Conservation (phyloP, 1,140 invertebrate genomes). For the Varroa destructor region DNA sequence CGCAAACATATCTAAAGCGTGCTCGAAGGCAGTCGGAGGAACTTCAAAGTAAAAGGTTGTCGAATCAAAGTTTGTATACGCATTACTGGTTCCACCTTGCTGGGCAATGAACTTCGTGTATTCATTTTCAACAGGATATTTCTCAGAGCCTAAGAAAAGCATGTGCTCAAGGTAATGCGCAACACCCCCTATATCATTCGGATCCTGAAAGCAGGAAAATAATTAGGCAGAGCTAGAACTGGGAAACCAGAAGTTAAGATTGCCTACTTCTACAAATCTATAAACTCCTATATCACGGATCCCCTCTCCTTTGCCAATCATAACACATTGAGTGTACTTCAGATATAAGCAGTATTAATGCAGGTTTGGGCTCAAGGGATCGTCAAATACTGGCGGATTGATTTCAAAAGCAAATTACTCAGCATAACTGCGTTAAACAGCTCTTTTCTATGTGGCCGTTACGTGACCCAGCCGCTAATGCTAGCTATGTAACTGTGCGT, state of each 20-base stretch:
- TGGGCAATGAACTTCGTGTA: constrained; percentile 41
- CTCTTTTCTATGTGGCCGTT: too few relatives aligned
- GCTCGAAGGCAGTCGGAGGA: not conserved
- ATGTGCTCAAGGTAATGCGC: constrained; percentile 48
- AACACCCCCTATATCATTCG: constrained; percentile 42
- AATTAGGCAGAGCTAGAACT: not conserved
- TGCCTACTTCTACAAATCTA: not conserved
- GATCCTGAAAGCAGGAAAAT: constrained; percentile 37
- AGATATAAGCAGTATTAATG: too few relatives aligned
- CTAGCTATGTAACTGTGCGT: too few relatives aligned
- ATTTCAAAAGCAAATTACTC: too few relatives aligned
- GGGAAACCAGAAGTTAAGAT: not conserved
- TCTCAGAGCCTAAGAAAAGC: constrained; percentile 45
- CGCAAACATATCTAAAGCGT: constrained; percentile 39
- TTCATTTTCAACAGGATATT: constrained; percentile 41
- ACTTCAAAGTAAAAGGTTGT: constrained; percentile 45
- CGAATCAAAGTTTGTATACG: constrained; percentile 42
- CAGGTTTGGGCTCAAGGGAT: too few relatives aligned
- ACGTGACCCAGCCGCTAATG: too few relatives aligned
- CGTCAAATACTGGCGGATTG: too few relatives aligned
- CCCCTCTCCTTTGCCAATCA: too few relatives aligned
- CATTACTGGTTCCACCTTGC: constrained; percentile 43
- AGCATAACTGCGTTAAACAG: too few relatives aligned
- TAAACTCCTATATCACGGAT: not conserved
- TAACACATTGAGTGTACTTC: too few relatives aligned